These are phyloP conservation scores for Drosophila kambysellisi DNA, from an alignment of 2,888 invertebrate genomes.

Conservation along the genomic window DNA sequence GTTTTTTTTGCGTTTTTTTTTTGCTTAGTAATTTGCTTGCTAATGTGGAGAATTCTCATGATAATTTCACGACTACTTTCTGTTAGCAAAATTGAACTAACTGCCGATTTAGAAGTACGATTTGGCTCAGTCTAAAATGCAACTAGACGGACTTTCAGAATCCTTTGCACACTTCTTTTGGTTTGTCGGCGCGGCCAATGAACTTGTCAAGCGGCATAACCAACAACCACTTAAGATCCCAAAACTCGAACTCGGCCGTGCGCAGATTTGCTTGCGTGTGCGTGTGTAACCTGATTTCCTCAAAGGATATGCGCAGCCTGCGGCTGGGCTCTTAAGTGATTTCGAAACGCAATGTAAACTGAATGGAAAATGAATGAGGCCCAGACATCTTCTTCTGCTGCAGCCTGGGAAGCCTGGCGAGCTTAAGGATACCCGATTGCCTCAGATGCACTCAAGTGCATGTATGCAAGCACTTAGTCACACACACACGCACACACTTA, in stretches of 20 bases:
- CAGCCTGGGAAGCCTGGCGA: conserved; percentile 24
- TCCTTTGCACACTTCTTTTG: conserved; percentile 23
- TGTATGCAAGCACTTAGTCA: conserved; percentile 72
- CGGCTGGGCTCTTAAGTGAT: conserved; percentile 76
- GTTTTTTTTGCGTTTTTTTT: background rate
- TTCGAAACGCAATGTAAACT: conserved; percentile 59
- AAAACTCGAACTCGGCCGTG: conserved; percentile 33
- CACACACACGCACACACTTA: conserved; percentile 32
- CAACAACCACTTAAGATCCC: conserved; percentile 62
- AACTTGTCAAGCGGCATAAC: conserved; percentile 56
- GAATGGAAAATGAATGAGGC: conserved; percentile 46
- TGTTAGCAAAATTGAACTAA: background rate
- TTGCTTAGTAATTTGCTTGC: background rate
- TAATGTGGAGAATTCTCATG: background rate
- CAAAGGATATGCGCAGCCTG: conserved; percentile 72
- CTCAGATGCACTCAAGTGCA: conserved; percentile 66
- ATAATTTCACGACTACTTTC: background rate
- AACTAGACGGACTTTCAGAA: background rate
- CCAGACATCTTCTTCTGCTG: conserved; percentile 14
- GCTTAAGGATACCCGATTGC: conserved; percentile 63
- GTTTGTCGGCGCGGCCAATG: conserved; percentile 58
- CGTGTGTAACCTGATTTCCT: conserved; percentile 76
- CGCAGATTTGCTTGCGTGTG: conserved; percentile 23
- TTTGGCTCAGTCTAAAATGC: no score
- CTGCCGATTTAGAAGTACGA: background rate